These are phyloP conservation scores for Crypturellus tataupa DNA, from an alignment of 2,797 vertebrate species.

Conservation along the genomic window DNA sequence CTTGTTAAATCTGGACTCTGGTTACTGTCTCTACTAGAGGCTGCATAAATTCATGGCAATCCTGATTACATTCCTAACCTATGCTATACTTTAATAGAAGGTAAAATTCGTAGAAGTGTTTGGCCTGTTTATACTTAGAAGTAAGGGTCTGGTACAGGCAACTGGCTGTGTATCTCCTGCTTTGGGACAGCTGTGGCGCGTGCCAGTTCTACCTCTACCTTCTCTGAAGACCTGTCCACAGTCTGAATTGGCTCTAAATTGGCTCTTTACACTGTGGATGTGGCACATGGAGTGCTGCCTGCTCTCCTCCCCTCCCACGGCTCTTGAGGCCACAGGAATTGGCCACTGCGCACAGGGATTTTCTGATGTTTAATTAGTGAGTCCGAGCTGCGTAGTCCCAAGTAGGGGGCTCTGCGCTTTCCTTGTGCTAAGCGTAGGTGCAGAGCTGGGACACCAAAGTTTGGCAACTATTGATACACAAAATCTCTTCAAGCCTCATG, in stretches of 20 bases:
- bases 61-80: not conserved
- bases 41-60: not conserved
- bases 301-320: not conserved
- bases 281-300: not conserved
- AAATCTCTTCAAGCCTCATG: not conserved
- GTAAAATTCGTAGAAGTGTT: not conserved
- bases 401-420: not conserved
- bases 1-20: not conserved
- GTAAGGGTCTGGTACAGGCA: too few relatives aligned
- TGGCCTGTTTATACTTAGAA: not conserved
- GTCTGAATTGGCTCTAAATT: not conserved
- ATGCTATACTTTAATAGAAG: not conserved
- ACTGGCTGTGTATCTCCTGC: not conserved
- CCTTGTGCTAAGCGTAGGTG: not conserved
- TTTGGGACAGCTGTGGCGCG: not conserved
- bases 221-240: not conserved
- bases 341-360: not conserved
- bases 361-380: conserved; percentile 41
- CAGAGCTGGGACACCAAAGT: not conserved
- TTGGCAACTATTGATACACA: not conserved
- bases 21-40: not conserved
- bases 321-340: conserved; percentile 23
- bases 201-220: not conserved
- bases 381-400: not conserved
- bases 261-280: not conserved